Evolutionary conservation across 2,113 vertebrate species (phyloP), one percentile per base, ranked within the genome.

Genomic region (Fulica atra): DNA sequence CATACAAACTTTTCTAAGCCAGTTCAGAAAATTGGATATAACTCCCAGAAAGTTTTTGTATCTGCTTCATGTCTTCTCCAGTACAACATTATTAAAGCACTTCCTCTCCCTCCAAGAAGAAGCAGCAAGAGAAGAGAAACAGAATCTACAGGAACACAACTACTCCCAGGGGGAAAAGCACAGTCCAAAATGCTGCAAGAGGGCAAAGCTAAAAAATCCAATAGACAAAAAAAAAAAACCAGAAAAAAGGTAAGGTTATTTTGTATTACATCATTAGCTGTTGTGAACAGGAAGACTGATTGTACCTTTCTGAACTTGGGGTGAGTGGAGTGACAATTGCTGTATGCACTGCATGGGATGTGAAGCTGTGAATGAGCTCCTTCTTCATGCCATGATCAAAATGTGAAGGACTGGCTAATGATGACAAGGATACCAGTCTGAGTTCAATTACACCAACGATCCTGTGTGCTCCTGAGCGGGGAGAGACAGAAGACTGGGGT

Each of bases 291-390:
- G 59, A 81, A 73, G 36, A 54, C 10, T 57, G 25, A 4, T 16
- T 40, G 57, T 26, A 40, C 23, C 13, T 70, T 28, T 8, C 17
- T 7, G 5, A 48, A 63, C 19, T 40, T 71, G 29, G 20, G 21
- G 25, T 29, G 29, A 73, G 44, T 9, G 3, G 50, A 53, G 3
- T 10, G 25, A 35, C 9, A 25, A 1, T 3, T 50, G 19, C 26
- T 26, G 13, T 1, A 1, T 12, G 24, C 20, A 6, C 2, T 9
- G 54, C 1, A 0, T 24, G 9, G n/a, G 23, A 61, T 2, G 40
- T 8, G 18, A 69, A 35, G 16, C 38, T 76, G 57, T 35, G n/a
- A 64, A 33, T 23, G 26, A 76, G 7, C 16, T 36, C 11, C 16
- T 71, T 25, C 44, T 79, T 74, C 59, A 56, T 61, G 20, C 33